A percentile compares a stretch with the other conserved stretches of the same genome.
Conservation (phyloP, 2,888 invertebrate species). For the Cyaniris semiargus region DNA sequence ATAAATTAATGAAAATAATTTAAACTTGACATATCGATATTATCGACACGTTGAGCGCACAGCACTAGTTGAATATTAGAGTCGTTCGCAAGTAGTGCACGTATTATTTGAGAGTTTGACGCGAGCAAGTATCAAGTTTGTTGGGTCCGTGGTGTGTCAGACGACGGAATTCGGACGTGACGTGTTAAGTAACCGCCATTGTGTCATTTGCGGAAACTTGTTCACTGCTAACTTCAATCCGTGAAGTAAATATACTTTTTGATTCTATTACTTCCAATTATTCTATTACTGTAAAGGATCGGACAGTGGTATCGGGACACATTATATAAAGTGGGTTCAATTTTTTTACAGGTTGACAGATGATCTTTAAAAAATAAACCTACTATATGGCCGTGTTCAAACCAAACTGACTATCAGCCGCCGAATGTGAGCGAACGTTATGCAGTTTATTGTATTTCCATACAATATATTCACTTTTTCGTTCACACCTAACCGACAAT, state of each 20-base stretch:
- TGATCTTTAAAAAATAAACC: too few species aligned
- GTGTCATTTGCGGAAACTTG: background rate
- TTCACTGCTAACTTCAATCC: slow-evolving; percentile 13
- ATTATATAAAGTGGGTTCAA: too few species aligned
- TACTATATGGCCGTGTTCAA: too few species aligned
- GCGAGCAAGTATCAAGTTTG: slow-evolving; percentile 32
- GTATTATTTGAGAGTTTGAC: slow-evolving; percentile 42
- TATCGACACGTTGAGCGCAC: background rate
- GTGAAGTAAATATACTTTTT: background rate
- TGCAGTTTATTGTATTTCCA: too few species aligned
- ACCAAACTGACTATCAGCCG: too few species aligned
- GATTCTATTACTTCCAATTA: background rate
- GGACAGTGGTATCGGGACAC: too few species aligned
- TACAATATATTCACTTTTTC: too few species aligned
- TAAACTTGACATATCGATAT: background rate
- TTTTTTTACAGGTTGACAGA: too few species aligned
- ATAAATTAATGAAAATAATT: too few species aligned
- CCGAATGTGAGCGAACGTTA: too few species aligned
- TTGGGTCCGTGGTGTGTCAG: slow-evolving; percentile 36
- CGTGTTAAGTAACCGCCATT: slow-evolving; percentile 28
- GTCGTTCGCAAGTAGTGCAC: slow-evolving; percentile 40
- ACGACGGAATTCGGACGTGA: slow-evolving; percentile 35
- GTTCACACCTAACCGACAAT: too few species aligned
- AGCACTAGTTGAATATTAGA: slow-evolving; percentile 36
- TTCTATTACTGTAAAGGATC: too few species aligned